phyloP scores from a whole-genome alignment of 1,140 invertebrate species.

The Acromyrmex echinatior region DNA sequence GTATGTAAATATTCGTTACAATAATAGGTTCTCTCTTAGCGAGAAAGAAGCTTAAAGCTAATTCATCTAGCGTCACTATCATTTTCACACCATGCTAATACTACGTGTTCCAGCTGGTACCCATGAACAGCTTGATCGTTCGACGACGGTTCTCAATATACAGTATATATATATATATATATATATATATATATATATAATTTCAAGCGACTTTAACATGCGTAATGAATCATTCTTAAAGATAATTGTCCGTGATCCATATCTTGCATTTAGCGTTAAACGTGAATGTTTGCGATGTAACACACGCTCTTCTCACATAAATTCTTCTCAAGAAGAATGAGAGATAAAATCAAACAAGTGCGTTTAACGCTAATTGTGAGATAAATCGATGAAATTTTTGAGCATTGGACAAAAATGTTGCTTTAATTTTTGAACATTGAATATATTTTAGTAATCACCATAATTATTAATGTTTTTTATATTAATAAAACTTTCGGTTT shows the following conservation, averaged over 20 bases:
- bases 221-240: neutral
- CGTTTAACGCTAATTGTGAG: constrained; percentile 12
- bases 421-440: neutral
- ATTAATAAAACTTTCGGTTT: neutral
- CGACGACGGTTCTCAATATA: neutral
- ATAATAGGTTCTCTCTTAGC: constrained; percentile 80
- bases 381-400: constrained; percentile 16
- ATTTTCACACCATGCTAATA: constrained; percentile 82
- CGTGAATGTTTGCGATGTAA: neutral
- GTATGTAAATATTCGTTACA: constrained; percentile 85
- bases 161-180: too few relatives aligned
- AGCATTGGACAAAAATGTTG: constrained; percentile 6
- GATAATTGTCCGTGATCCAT: neutral
- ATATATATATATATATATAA: too few relatives aligned
- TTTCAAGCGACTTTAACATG: neutral
- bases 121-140: constrained; percentile 71
- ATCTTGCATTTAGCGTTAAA: constrained; percentile 18
- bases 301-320: neutral
- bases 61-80: constrained; percentile 85
- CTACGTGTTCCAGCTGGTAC: constrained; percentile 77
- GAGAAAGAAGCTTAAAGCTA: constrained; percentile 82
- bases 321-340: constrained; percentile 2
- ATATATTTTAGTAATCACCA: neutral
- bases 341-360: neutral
- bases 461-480: neutral